Base-by-base conservation (phyloP, 2,888 invertebrate genomes). In the Lottia gigantea region DNA sequence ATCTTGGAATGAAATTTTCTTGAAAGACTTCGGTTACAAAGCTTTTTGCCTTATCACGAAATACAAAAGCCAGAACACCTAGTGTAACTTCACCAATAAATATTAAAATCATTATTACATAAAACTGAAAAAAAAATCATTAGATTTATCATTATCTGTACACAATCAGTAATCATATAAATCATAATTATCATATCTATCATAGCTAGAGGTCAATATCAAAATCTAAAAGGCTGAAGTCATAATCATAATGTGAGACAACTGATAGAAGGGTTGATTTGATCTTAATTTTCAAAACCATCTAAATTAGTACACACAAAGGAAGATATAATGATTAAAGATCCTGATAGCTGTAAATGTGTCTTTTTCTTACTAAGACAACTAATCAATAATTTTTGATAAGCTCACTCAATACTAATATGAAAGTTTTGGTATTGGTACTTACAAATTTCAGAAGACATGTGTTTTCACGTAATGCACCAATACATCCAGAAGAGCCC, bases 401-500 rank as follows among this genome's bases (percentile, higher is more conserved):
- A 2, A 3, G 2, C 31, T 31, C 6, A 31, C 2, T 31, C 6
- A 31, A 31, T 31, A n/a, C n/a, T n/a, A n/a, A 2, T 31, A 31
- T 2, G 31, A 3, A 6, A 3, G 6, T 31, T 6, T 31, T 3
- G 31, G 31, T 31, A 15, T 25, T 4, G n/a, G 2, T 69, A 81
- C 84, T 82, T 90, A 95, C 95, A 90, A 96, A 94, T 91, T 95
- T 96, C 16, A 97, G 91, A 74, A 97, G 90, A 86, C 94, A 95
- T 0, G 96, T 95, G 88, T 97, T 97, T 90, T 97, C 97, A 72
- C 97, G 90, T 11, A 95, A 90, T 0, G 95, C 95, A 63, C 95
- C 97, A 16, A 97, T 93, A 87, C 96, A 97, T 8, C 97, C 97
- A 25, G 95, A 94, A 88, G 96, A 97, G 88, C 96, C 96, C 68